Evolutionary conservation across 2,888 invertebrate genomes (phyloP).

Genomic region (Polyommatus iphigenia): DNA sequence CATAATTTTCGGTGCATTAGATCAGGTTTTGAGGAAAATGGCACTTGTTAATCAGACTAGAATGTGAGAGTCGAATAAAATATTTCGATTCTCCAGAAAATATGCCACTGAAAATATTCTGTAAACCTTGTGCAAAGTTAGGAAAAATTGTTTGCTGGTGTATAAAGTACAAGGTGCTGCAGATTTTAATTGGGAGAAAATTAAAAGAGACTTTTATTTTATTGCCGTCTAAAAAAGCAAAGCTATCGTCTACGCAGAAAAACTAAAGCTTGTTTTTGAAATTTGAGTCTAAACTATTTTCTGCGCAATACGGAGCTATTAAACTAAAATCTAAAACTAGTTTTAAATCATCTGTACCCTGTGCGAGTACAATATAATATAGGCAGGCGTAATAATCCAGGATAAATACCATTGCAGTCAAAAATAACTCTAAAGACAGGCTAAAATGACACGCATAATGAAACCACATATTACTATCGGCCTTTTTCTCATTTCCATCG

Average conservation of each 20-base stretch:
- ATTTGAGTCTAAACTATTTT: neutral
- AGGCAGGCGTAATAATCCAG: too few species aligned
- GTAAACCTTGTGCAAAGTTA: neutral
- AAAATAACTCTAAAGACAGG: neutral
- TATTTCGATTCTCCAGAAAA: too few species aligned
- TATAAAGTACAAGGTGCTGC: neutral
- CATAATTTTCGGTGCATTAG: too few species aligned
- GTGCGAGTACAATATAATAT: too few species aligned
- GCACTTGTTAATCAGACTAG: too few species aligned
- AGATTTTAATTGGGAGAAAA: neutral
- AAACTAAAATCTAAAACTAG: neutral
- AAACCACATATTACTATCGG: too few species aligned
- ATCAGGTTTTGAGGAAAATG: too few species aligned
- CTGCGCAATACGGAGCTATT: neutral
- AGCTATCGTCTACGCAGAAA: neutral
- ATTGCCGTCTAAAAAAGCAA: neutral
- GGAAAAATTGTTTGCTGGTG: neutral
- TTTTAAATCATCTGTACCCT: neutral
- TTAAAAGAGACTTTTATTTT: neutral
- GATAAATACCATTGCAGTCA: neutral
- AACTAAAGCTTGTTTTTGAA: neutral
- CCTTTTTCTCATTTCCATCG: too few species aligned
- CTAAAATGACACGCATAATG: too few species aligned
- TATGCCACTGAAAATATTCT: too few species aligned
- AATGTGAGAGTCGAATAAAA: too few species aligned